These are phyloP conservation scores for Ophion ventricosus DNA, from an alignment of 2,888 invertebrate species.

Conservation along the genomic window DNA sequence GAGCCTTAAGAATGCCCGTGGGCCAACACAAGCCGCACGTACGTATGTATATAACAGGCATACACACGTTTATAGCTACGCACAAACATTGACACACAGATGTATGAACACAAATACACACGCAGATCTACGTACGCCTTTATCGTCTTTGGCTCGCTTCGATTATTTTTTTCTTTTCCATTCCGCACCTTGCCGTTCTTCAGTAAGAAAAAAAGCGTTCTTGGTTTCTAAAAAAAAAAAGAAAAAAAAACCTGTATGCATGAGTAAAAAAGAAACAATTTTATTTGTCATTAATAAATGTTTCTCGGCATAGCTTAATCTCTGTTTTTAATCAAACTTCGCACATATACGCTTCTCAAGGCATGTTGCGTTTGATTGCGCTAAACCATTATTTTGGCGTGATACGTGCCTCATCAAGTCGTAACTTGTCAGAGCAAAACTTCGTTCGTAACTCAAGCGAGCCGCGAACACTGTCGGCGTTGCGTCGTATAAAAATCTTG, in stretches of 20 bases:
- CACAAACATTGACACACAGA: background rate
- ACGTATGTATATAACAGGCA: background rate
- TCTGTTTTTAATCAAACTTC: conserved; percentile 19
- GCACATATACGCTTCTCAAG: background rate
- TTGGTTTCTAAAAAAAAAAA: conserved; percentile 23
- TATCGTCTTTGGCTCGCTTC: conserved; percentile 49
- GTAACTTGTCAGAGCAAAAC: background rate
- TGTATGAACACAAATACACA: background rate
- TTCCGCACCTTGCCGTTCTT: conserved; percentile 8
- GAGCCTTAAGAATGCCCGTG: conserved; percentile 62
- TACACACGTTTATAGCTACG: background rate
- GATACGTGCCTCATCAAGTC: conserved; percentile 11
- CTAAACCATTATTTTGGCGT: background rate
- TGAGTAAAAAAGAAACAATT: conserved; percentile 15
- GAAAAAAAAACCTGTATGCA: background rate
- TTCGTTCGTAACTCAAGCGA: conserved; percentile 2
- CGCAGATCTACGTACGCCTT: conserved; percentile 8
- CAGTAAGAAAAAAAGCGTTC: conserved; percentile 35
- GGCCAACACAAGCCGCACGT: conserved; percentile 30
- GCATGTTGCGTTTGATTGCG: background rate
- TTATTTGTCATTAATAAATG: conserved; percentile 46
- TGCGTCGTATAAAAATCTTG: background rate
- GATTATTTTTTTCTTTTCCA: conserved; percentile 54
- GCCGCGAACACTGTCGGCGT: background rate
- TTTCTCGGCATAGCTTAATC: conserved; percentile 25